Evolutionary conservation across 2,113 vertebrate species (phyloP).

Genomic region (Petaurus breviceps): DNA sequence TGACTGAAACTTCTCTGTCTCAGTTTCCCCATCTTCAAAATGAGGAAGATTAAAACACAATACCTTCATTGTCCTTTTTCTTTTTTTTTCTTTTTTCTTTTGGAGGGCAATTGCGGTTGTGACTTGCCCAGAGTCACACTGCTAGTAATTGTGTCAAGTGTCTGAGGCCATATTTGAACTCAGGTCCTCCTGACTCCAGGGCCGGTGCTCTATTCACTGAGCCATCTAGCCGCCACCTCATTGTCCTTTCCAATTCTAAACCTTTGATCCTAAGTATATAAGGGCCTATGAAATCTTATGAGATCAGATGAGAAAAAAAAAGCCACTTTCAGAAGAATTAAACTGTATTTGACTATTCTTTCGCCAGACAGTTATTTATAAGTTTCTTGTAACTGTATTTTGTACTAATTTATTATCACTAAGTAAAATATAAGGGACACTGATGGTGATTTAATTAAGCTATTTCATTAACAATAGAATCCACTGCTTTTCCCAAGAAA

Average conservation of each 20-base stretch:
- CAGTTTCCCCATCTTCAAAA: not conserved
- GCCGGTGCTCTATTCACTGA: too few species aligned
- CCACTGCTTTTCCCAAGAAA: constrained; percentile 7
- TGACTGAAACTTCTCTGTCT: not conserved
- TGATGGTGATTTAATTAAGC: not conserved
- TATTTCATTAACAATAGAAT: not conserved
- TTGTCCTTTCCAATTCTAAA: not conserved
- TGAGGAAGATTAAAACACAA: not conserved
- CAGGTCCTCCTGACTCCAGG: too few species aligned
- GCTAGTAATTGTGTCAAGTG: too few species aligned
- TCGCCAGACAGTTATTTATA: not conserved
- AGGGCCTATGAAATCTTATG: not conserved
- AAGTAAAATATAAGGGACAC: not conserved
- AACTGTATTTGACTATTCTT: not conserved
- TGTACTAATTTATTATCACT: not conserved
- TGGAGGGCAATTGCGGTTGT: too few species aligned
- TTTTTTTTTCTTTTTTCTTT: too few species aligned
- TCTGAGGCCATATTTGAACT: too few species aligned
- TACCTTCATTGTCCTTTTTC: not conserved
- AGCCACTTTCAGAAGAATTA: not conserved
- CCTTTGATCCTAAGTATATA: not conserved
- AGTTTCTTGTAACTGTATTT: not conserved
- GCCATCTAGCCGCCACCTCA: not conserved
- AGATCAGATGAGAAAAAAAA: not conserved
- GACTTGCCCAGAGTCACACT: too few species aligned